Evolutionary conservation across 2,888 invertebrate genomes (phyloP).

Genomic region (Caenorhabditis sp.): DNA sequence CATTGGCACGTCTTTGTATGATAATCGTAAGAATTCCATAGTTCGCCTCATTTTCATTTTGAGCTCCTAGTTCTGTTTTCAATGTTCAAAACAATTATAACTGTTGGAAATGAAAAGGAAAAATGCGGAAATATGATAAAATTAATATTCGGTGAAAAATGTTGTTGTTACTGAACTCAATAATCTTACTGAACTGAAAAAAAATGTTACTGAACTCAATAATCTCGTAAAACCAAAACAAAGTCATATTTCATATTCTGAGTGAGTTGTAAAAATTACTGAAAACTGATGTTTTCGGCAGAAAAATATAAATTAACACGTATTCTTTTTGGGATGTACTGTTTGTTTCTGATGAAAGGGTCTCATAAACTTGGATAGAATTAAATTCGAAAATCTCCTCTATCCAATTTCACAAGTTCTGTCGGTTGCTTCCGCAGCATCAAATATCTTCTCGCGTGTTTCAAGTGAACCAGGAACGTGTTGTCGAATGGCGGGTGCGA

Average conservation of each 20-base stretch:
- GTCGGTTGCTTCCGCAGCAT: constrained; percentile 13
- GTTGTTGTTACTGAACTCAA: no score
- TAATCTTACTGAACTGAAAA: no score
- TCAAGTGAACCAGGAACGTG: constrained; percentile 38
- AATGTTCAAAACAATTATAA: no score
- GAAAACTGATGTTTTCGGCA: no score
- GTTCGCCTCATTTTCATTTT: no score
- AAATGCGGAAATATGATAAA: not conserved
- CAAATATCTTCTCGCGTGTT: constrained; percentile 13
- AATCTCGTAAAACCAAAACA: not conserved
- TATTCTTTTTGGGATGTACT: no score
- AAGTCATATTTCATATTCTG: not conserved
- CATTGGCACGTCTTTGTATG: no score
- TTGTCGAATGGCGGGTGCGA: constrained; percentile 16
- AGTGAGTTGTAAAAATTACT: not conserved
- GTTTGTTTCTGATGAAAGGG: not conserved
- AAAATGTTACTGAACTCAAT: not conserved
- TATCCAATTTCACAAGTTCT: constrained; percentile 15
- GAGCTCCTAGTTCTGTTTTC: no score
- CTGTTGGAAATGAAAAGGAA: not conserved
- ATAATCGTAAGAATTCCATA: no score
- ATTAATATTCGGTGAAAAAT: no score
- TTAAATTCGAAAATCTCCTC: not conserved
- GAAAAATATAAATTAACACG: no score
- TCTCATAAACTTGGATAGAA: no score